Evolutionary conservation across 2,113 vertebrate genomes (phyloP), one percentile per base, ranked within the genome.

Genomic region (Ammodytes dubius): DNA sequence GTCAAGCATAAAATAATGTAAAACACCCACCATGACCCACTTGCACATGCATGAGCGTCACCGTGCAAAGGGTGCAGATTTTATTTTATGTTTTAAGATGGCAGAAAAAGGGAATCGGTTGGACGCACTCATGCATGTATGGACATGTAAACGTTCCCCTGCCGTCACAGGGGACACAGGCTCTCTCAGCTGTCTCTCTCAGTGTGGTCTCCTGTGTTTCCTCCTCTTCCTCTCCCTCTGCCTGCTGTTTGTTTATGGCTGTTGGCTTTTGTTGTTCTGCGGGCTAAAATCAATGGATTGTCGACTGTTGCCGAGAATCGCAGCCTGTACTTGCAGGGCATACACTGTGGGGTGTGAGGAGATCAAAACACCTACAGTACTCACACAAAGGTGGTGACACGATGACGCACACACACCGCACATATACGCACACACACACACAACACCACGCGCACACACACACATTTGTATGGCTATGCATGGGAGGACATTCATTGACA

Each of bases 271-370:
- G 79, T 73, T 86, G 50, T 71, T 81, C 60, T 81, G 74, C 40
- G 37, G 74, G 68, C 67, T 50, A 85, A 89, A 85, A 89, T 88
- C 78, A 19, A 90, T 88, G 84, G 82, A n/a, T 76, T 88, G 77
- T 75, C 75, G 85, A 81, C 88, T 79, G 74, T 82, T 79, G 66
- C 57, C 70, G 82, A 73, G 82, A 84, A 67, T 61, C 46, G 52
- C 57, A 63, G 84, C 85, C 58, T 4, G 37, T 27, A 27, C 27
- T 27, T 27, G 27, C 27, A 37, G 74, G 85, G 70, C 73, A 70
- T 74, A 68, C 40, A n/a, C 13, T 13, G 75, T 70, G 80, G 46
- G 54, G 47, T 42, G 70, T 27, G 57, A 47, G 12, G 50, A 70
- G 27, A 47, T 83, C 2, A 49, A 73, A 75, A 60, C 47, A 37